Evolutionary conservation across 1,140 invertebrate genomes (phyloP).

Genomic region (Meloidogyne chitwoodi): DNA sequence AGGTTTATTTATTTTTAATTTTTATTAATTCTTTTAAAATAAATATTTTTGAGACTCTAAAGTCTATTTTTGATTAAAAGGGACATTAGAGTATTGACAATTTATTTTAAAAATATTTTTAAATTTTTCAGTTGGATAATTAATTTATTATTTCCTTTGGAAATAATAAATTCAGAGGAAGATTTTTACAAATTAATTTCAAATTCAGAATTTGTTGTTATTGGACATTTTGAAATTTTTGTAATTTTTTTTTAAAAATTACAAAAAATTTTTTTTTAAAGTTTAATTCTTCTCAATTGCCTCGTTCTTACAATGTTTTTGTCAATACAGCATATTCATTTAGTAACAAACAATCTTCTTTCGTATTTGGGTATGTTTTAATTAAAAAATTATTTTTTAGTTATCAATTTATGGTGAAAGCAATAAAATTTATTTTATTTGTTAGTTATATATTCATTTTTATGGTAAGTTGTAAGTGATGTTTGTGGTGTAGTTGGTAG

Average conservation of each 20-base stretch:
- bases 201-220: conserved; percentile 10
- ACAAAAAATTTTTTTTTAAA: not conserved
- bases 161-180: not conserved
- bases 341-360: not conserved
- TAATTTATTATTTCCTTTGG: conserved; percentile 7
- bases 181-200: not conserved
- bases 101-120: not conserved
- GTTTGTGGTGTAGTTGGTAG: no score
- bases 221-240: conserved; percentile 2
- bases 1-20: conserved; percentile 4
- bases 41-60: not conserved
- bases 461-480: no score
- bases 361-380: conserved; percentile 7
- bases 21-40: no score
- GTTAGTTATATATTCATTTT: no score
- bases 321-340: conserved; percentile 1
- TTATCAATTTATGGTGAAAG: no score
- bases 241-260: not conserved
- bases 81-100: not conserved
- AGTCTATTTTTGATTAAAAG: not conserved
- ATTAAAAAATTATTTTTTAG: no score
- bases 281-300: not conserved
- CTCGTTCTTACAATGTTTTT: conserved; percentile 18
- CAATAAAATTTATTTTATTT: no score
- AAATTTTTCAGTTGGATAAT: conserved; percentile 8